Conservation (phyloP, 2,797 vertebrate genomes). For the Carcharodon carcharias region DNA sequence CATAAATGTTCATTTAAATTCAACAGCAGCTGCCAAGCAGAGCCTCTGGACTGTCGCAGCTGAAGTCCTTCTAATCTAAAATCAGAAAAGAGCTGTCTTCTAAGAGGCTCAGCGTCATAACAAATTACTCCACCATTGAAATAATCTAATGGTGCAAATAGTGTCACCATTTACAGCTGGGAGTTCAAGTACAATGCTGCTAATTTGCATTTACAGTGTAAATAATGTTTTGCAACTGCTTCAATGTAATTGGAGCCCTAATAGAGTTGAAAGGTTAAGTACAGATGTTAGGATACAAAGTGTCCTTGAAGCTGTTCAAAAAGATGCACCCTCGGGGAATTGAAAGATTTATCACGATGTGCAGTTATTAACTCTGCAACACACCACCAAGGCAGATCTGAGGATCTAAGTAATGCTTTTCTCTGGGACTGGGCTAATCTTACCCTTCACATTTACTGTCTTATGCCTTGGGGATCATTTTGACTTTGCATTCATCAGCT, state of each 20-base stretch:
- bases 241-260: conserved; percentile 16
- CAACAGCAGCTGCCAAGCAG: conserved; percentile 39
- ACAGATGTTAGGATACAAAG: conserved; percentile 37
- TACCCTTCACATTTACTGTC: not conserved
- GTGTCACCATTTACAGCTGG: conserved; percentile 33
- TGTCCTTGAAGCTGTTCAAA: conserved; percentile 47
- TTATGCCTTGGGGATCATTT: not conserved
- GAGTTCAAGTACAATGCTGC: not conserved
- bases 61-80: conserved; percentile 35
- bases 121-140: conserved; percentile 39
- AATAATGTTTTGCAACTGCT: not conserved
- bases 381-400: too few relatives aligned
- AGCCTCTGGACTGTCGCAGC: conserved; percentile 35
- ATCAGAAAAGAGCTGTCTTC: conserved; percentile 42
- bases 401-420: not conserved
- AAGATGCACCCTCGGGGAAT: conserved; percentile 42
- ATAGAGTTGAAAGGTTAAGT: not conserved
- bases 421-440: not conserved
- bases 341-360: conserved; percentile 50
- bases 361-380: not conserved
- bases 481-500: not conserved
- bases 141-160: conserved; percentile 43
- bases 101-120: conserved; percentile 40
- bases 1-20: conserved; percentile 45
- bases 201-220: conserved; percentile 27